These are phyloP conservation scores for Siphamia tubifer DNA, from an alignment of 2,113 vertebrate genomes.

Conservation along the genomic window DNA sequence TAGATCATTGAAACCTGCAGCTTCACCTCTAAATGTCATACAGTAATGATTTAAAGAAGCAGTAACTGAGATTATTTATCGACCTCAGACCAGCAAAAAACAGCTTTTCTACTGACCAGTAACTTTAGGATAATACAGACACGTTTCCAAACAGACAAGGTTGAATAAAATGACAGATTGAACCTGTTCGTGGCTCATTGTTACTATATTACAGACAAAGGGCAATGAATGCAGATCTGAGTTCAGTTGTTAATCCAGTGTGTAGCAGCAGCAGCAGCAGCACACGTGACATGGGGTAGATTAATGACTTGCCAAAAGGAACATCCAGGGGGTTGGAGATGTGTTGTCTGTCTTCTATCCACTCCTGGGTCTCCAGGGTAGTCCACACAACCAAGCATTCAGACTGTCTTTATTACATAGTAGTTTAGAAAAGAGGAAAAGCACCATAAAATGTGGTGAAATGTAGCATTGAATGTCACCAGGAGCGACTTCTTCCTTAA, in stretches of 20 bases:
- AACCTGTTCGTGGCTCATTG: not conserved
- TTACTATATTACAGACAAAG: not conserved
- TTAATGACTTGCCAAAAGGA: constrained; percentile 65
- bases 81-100: not conserved
- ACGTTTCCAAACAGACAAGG: not conserved
- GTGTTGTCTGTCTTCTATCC: constrained; percentile 35
- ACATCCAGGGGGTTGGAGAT: constrained; percentile 50
- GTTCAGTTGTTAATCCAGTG: constrained; percentile 20
- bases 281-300: constrained; percentile 43
- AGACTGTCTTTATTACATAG: constrained; percentile 16
- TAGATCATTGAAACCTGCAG: too few relatives aligned
- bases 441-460: constrained; percentile 7
- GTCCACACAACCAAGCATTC: not conserved
- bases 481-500: not conserved
- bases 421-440: not conserved
- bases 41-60: too few relatives aligned
- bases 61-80: too few relatives aligned
- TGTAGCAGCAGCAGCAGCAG: constrained; percentile 31
- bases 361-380: constrained; percentile 14
- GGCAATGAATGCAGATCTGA: constrained; percentile 12
- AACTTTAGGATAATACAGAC: not conserved
- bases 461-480: not conserved
- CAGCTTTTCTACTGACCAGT: too few relatives aligned
- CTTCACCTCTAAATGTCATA: too few relatives aligned
- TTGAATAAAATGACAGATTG: constrained; percentile 35